Evolutionary conservation across 1,140 invertebrate species (phyloP), one percentile per base, ranked within the genome.

Genomic region (Drosophila sp.): DNA sequence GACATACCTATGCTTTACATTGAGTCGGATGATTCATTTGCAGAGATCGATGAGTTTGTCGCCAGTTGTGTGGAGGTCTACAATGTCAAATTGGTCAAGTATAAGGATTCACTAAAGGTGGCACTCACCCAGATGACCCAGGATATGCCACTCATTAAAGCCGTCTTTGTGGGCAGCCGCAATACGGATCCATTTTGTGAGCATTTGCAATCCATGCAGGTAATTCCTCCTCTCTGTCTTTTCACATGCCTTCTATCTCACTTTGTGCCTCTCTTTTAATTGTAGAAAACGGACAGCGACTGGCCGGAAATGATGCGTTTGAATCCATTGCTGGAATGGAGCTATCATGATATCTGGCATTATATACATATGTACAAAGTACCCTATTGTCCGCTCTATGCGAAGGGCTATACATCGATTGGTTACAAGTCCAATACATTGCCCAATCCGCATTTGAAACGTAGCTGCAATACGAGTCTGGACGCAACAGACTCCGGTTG

Each of bases 241-340:
- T 9, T 3, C 1, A 29, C 21, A 32, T 11, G 6, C n/a, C 16
- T 16, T 56, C 9, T 53, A 14, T 46, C n/a, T 21, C 27, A 16
- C 9, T 14, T 4, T 16, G 0, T 21, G 21, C 21, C 21, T 21
- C 21, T 21, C 63, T 25, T 21, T 9, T 0, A 48, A 7, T 58
- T 62, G 2, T 92, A 95, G 96, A 94, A 95, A 93, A 98, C 97
- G 9, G 98, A 99, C 93, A 66, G 93, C 2, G 95, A 93, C 48
- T 99, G 98, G 98, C 97, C 98, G 4, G 93, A 95, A 84, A 93
- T 98, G 59, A 95, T 98, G 93, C 93, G 98, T 21, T 94, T 99
- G 7, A 97, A 94, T 92, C 97, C 98, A 0, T 92, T 99, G 21
- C 93, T 99, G 5, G 94, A 98, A 76, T 99, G 98, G 98, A 94